Evolutionary conservation across 2,888 invertebrate genomes (phyloP), one percentile per base, ranked within the genome.

Genomic region (Drymonia ruficornis): DNA sequence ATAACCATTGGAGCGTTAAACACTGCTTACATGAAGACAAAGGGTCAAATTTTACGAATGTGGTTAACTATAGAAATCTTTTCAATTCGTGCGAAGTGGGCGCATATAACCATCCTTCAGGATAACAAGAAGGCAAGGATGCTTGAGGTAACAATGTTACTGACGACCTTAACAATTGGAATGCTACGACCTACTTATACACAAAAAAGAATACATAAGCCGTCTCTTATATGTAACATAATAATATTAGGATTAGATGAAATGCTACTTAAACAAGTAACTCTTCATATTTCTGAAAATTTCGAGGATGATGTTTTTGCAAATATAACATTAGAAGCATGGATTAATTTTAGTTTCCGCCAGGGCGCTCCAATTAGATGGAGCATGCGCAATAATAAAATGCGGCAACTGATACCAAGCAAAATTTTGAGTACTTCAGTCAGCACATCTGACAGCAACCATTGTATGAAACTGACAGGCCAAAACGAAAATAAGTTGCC

Each of bases 111-210:
- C 61, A 69, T 72, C 49, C 55, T 72, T 63, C 58, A 51, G 69
- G 66, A 69, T 73, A 78, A 76, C 75, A 76, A 76, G 76, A 72
- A 69, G 61, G 62, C 67, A 70, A 81, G 71, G 63, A 66, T 65
- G 69, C 81, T 80, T 69, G 63, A 73, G 63, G 68, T 72, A 80
- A 81, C 79, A 80, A 80, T 72, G 75, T 71, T 56, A 58, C 67
- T 59, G 65, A 64, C 63, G 63, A 70, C 70, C 71, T 73, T 71
- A 73, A 61, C 68, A 67, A 72, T 74, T 74, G 67, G 66, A 64
- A 72, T 67, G 59, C 72, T 66, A 65, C 46, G 46, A 60, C 51
- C 61, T 65, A 55, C 57, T 66, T 56, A 56, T 60, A 48, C 50
- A 63, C 2, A 11, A 11, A 9, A 47, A 55, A 56, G 50, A 59